Evolutionary conservation across 1,140 invertebrate genomes (phyloP).

Genomic region (Mylabris phalerata): DNA sequence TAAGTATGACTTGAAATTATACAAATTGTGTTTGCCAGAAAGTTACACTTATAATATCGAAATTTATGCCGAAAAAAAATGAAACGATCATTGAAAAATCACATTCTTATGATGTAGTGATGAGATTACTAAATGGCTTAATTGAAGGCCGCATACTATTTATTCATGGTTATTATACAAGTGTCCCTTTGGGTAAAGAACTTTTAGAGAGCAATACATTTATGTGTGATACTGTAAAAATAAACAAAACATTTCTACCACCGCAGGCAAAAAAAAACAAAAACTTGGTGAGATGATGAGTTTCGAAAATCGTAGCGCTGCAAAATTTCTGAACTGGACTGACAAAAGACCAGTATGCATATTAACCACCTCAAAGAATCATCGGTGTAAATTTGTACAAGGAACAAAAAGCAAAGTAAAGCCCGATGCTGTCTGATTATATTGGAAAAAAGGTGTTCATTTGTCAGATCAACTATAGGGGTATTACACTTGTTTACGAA

Average conservation of each 20-base stretch:
- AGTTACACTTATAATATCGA: slow-evolving; percentile 7
- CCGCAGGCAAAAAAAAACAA: background rate
- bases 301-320: background rate
- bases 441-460: slow-evolving; percentile 9
- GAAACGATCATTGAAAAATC: background rate
- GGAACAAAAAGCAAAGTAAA: slow-evolving; percentile 5
- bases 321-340: slow-evolving; percentile 11
- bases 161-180: background rate
- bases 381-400: slow-evolving; percentile 1
- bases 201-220: background rate
- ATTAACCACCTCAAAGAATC: slow-evolving; percentile 7
- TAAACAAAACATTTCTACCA: background rate
- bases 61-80: too few relatives aligned
- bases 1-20: slow-evolving; percentile 32
- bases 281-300: background rate
- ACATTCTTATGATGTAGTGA: background rate
- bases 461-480: slow-evolving; percentile 4
- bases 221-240: background rate
- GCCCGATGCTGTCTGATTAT: slow-evolving; percentile 2
- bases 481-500: slow-evolving; percentile 8
- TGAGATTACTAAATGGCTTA: background rate
- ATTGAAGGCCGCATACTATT: background rate
- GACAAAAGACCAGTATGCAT: slow-evolving; percentile 6
- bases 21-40: slow-evolving; percentile 23
- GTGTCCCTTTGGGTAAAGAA: background rate